A percentile compares a stretch with the other conserved stretches of the same genome.
These are phyloP conservation scores for Ochropleura plecta DNA, from an alignment of 2,888 invertebrate species.

Conservation along the genomic window DNA sequence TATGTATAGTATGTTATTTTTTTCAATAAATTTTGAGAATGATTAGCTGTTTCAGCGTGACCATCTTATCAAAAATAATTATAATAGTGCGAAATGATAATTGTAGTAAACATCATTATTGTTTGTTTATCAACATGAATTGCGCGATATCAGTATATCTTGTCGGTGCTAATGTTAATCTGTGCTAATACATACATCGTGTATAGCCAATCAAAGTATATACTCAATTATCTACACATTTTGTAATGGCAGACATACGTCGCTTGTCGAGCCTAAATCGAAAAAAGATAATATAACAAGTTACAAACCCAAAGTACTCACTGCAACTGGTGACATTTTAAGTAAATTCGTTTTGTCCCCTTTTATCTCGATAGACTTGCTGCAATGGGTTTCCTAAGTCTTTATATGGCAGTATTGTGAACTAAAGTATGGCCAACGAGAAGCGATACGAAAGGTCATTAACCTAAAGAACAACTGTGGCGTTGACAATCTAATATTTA, in stretches of 20 bases:
- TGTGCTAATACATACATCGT: not conserved
- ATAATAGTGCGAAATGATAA: constrained; percentile 2
- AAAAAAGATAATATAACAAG: not conserved
- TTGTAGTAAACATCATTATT: constrained; percentile 1
- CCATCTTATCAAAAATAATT: constrained; percentile 9
- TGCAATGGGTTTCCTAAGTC: not conserved
- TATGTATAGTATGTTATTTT: constrained; percentile 18
- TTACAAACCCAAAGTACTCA: not conserved
- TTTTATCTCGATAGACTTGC: no score
- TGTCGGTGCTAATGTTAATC: not conserved
- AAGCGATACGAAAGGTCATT: no score
- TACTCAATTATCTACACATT: not conserved
- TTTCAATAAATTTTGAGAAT: not conserved
- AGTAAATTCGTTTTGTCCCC: not conserved
- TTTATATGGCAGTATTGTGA: no score
- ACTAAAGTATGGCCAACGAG: no score
- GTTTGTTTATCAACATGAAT: constrained; percentile 1
- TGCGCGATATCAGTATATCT: not conserved
- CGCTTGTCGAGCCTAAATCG: not conserved
- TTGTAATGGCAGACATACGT: not conserved
- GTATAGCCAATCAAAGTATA: not conserved
- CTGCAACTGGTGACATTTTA: not conserved
- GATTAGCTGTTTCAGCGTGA: constrained; percentile 13
- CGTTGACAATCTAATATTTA: no score
- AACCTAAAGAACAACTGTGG: no score